These are phyloP conservation scores for Antedon mediterranea DNA, from an alignment of 53 echinoderm and acorn worm species.

Conservation along the genomic window DNA sequence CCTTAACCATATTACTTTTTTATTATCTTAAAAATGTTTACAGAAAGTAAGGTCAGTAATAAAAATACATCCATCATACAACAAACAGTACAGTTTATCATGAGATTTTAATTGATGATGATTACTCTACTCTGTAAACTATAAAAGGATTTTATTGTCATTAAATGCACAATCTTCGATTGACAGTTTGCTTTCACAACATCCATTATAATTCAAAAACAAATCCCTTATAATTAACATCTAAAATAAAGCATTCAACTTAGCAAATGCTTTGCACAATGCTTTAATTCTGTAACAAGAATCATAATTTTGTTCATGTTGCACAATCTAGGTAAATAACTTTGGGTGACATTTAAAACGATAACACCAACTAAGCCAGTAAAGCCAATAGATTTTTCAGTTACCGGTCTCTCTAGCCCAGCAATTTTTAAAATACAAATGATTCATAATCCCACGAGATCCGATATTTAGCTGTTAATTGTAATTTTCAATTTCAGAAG, in stretches of 20 bases:
- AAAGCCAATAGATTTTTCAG: neutral
- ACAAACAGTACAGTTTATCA: too few relatives aligned
- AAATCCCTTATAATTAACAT: neutral
- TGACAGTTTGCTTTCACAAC: neutral
- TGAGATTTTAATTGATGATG: too few relatives aligned
- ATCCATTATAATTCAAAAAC: neutral
- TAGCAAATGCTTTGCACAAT: neutral
- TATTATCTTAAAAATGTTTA: too few relatives aligned
- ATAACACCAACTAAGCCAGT: neutral
- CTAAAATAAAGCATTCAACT: neutral
- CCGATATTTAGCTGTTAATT: neutral
- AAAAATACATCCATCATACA: too few relatives aligned
- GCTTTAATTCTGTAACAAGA: neutral
- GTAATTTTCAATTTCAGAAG: neutral
- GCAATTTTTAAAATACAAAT: neutral
- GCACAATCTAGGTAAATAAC: neutral
- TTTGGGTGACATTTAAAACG: slow-evolving; percentile 1
- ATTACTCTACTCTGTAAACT: too few relatives aligned
- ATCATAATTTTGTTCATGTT: neutral
- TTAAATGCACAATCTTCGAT: neutral
- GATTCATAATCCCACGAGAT: neutral
- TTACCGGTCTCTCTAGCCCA: neutral
- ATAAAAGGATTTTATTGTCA: neutral
- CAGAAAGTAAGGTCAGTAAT: too few relatives aligned
- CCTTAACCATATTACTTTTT: too few relatives aligned